Base-by-base conservation (phyloP, 2,113 vertebrate genomes). In the Myrmecophaga tridactyla region DNA sequence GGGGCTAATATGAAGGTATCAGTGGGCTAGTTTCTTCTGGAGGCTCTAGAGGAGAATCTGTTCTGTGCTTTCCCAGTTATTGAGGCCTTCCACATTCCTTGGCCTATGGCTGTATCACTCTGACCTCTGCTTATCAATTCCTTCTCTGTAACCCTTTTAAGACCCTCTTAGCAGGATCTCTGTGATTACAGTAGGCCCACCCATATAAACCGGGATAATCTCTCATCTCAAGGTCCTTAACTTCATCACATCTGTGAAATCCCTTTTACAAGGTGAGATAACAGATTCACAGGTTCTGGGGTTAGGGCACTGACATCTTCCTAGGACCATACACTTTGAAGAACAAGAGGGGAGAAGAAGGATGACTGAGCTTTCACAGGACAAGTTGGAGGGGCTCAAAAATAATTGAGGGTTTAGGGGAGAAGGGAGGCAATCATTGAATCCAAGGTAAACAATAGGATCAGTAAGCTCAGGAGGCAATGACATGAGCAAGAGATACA, bases 51-150 rank as follows among this genome's bases (percentile, higher is more conserved):
- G 14, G 34, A 95, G 12, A 27, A 34, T 39, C 17, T 7, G 15
- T 10, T 11, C 8, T 10, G 63, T 25, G 69, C 41, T 9, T 63
- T 62, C 51, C 41, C 12, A 51, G 51, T 12, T 43, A 18, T 46
- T 9, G 41, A 60, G 65, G 29, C 14, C n/a, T 29, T 2, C 36
- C 15, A 15, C 15, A 0, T 39, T 23, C 56, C 29, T 15, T 23
- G 29, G 62, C 12, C 75, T 2, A 2, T 0, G 7, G 31, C 12
- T 6, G 4, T 20, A 36, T 20, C 29, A 2, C 60, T 58, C 21
- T 27, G 1, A 63, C 63, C 23, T 60, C 23, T 25, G 7, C 2
- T 67, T 25, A 13, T 7, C 21, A 23, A 1, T 21, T 23, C 51
- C n/a, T 25, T n/a, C 56, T 82, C 29, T 81, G 12, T 43, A 43